Evolutionary conservation across 2,797 vertebrate genomes (phyloP).

Genomic region (Phrynocephalus vlangalii): DNA sequence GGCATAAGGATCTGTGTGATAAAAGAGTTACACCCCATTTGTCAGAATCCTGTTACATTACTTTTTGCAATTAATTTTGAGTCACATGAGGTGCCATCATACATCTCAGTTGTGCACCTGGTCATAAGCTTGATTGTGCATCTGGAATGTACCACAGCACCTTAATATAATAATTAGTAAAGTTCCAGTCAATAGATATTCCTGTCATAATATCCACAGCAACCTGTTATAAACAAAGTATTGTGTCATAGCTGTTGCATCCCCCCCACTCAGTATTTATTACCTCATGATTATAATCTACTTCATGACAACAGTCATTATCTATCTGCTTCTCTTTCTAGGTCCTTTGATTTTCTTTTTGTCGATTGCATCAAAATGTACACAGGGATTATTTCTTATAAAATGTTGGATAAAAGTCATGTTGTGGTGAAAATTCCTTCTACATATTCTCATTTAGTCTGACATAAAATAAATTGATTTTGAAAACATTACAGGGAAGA

Average conservation of each 20-base stretch:
- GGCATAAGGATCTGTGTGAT: no score
- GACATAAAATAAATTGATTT: not conserved
- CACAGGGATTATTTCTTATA: not conserved
- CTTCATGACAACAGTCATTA: conserved; percentile 38
- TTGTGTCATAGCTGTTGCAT: not conserved
- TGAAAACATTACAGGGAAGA: not conserved
- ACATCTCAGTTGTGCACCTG: no score
- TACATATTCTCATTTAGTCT: not conserved
- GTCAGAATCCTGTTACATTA: no score
- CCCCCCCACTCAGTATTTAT: conserved; percentile 13
- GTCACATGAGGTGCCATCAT: no score
- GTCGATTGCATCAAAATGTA: not conserved
- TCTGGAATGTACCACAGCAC: no score
- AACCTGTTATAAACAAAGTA: not conserved
- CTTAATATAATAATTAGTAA: no score
- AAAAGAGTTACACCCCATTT: no score
- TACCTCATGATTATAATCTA: not conserved
- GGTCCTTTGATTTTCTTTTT: not conserved
- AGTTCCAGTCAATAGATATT: not conserved
- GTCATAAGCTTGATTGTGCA: no score
- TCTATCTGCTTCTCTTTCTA: not conserved
- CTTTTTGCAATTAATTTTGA: no score
- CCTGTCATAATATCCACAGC: conserved; percentile 30
- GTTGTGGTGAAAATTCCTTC: not conserved
- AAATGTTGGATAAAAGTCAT: not conserved